Evolutionary conservation across 1,140 invertebrate genomes (phyloP), one percentile per base, ranked within the genome.

Genomic region (Conus ventricosus): DNA sequence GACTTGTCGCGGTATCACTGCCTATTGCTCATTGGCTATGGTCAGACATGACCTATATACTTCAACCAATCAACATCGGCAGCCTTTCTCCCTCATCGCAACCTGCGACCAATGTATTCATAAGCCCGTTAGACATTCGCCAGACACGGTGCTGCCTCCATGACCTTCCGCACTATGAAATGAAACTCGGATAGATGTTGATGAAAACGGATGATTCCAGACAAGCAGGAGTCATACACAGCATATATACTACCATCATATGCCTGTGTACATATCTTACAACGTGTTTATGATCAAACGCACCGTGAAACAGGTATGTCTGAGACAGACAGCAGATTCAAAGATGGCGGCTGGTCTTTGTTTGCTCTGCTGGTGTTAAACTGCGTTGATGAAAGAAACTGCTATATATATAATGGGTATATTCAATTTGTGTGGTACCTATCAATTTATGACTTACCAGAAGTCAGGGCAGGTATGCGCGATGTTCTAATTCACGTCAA

Each of bases 231-330:
- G 53, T n/a, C 54, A 53, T 54, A 80, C 17, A 55, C 54, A 39
- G 71, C 23, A 87, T 78, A 20, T 53, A 87, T 53, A 17, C 85
- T 78, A 87, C 57, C 85, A 17, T 27, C 15, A 87, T n/a, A 75
- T 75, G 71, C n/a, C 71, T 51, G 54, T 55, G 85, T 53, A 78
- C 80, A 55, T 53, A 80, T 55, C n/a, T 55, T 55, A 57, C 39
- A 55, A 23, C 85, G 23, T 6, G 53, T 75, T 75, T 78, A 87
- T 84, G 53, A 71, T 23, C 27, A 87, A 78, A 87, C 23, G 51
- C n/a, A n/a, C 53, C 54, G 85, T 75, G 54, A 87, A 87, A 87
- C 85, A 87, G 85, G 85, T 87, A 87, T 87, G 85, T 87, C 13
- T 78, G 71, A 15, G 11, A 78, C 6, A 39, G 55, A 63, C 25